Percentiles rank a stretch among this genome's conserved stretches.
phyloP scores from a whole-genome alignment of 2,888 invertebrate genomes.

The Pseudeuparius sepicola region DNA sequence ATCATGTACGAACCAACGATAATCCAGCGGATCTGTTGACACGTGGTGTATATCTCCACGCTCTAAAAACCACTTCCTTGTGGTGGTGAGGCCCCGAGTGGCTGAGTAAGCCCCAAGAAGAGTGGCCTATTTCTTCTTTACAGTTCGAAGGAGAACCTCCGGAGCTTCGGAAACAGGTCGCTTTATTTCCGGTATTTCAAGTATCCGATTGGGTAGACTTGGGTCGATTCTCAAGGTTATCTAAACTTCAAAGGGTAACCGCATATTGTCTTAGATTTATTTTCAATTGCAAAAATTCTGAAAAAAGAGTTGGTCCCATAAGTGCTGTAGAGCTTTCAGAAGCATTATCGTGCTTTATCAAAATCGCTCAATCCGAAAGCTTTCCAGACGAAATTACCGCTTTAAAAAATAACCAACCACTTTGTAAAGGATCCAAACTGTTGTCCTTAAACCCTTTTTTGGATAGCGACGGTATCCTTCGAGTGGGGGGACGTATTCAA shows the following conservation, averaged over 20 bases:
- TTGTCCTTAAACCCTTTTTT: conserved; percentile 10
- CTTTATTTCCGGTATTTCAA: background rate
- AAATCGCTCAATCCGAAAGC: too few relatives aligned
- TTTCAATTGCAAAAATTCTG: background rate
- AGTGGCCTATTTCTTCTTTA: conserved; percentile 4
- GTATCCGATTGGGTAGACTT: background rate
- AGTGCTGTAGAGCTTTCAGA: too few relatives aligned
- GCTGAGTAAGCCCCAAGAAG: conserved; percentile 3
- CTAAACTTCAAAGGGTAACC: conserved; percentile 4
- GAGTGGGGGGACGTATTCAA: conserved; percentile 13
- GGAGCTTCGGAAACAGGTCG: background rate
- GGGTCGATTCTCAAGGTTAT: conserved; percentile 4
- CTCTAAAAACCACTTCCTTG: too few relatives aligned
- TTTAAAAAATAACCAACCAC: too few relatives aligned
- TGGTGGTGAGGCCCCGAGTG: too few relatives aligned
- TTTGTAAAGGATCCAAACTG: conserved; percentile 1
- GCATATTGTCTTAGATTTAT: conserved; percentile 4
- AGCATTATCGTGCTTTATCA: too few relatives aligned
- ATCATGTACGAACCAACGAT: conserved; percentile 2
- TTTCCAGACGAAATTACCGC: too few relatives aligned
- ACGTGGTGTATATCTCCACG: background rate
- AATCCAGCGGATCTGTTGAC: conserved; percentile 9
- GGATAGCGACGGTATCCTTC: conserved; percentile 5
- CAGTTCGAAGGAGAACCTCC: too few relatives aligned
- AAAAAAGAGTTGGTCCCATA: too few relatives aligned